Conservation (phyloP, 2,113 vertebrate species). For the Papio anubis region DNA sequence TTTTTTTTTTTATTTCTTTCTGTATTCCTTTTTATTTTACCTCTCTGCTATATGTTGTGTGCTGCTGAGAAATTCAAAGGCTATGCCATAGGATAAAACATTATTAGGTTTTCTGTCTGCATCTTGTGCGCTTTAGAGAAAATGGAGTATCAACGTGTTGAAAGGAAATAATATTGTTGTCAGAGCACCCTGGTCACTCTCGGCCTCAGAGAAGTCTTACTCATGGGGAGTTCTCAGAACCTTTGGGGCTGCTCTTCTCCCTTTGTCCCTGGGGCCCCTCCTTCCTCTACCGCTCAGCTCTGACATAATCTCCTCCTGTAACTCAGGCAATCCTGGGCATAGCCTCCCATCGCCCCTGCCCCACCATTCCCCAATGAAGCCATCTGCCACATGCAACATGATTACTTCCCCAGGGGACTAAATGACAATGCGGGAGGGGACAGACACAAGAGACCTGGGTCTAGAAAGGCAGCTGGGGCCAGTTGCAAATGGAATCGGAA, state of each 20-base stretch:
- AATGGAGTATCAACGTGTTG: not conserved
- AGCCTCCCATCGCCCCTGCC: not conserved
- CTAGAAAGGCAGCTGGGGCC: not conserved
- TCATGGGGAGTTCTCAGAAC: not conserved
- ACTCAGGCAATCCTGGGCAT: not conserved
- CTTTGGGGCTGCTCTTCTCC: not conserved
- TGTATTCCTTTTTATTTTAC: not conserved
- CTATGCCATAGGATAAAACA: not conserved
- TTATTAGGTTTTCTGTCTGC: not conserved
- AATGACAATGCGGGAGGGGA: not conserved
- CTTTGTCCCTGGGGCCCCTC: not conserved
- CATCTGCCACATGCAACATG: not conserved
- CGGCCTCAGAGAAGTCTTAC: not conserved
- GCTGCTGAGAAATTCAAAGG: not conserved
- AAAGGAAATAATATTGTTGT: not conserved
- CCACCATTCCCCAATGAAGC: not conserved
- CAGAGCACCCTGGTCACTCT: not conserved
- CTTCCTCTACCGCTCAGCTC: not conserved
- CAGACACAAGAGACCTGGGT: fast-evolving
- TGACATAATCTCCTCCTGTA: not conserved
- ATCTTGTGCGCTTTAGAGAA: not conserved
- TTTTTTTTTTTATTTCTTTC: not conserved
- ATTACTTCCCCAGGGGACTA: not conserved
- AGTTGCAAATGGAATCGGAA: not conserved
- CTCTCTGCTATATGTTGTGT: not conserved